A percentile compares a stretch with the other conserved stretches of the same genome.
phyloP scores from a whole-genome alignment of 2,888 invertebrate species.

The Notodonta ziczac region DNA sequence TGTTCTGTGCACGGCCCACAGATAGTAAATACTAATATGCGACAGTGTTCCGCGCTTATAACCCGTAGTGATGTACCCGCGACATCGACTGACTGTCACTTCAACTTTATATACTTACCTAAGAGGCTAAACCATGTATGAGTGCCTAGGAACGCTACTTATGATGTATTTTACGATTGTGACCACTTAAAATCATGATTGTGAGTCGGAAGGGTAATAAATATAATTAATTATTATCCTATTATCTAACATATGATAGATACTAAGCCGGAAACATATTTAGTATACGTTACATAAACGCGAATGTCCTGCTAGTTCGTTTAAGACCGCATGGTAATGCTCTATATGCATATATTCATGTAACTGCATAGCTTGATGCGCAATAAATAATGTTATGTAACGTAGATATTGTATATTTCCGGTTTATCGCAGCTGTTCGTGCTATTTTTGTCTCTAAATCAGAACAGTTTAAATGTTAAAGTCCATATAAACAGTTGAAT shows the following conservation, averaged over 20 bases:
- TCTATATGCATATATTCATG: slow-evolving; percentile 10
- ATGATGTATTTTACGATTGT: slow-evolving; percentile 76
- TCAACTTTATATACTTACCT: slow-evolving; percentile 49
- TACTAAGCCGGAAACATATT: slow-evolving; percentile 37
- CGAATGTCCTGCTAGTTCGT: neutral
- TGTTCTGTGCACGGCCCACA: slow-evolving; percentile 30
- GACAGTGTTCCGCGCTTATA: slow-evolving; percentile 47
- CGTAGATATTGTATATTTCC: slow-evolving; percentile 32
- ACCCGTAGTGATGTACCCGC: slow-evolving; percentile 57
- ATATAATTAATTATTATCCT: slow-evolving; percentile 67
- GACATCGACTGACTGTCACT: slow-evolving; percentile 62
- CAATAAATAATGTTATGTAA: neutral
- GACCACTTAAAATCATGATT: slow-evolving; percentile 80
- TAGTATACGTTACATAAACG: slow-evolving; percentile 20
- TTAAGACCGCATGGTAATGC: neutral
- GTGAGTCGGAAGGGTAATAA: slow-evolving; percentile 80
- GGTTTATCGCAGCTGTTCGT: slow-evolving; percentile 59
- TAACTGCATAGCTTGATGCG: neutral
- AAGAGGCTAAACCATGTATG: slow-evolving; percentile 73
- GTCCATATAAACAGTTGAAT: slow-evolving; percentile 65
- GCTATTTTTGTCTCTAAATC: slow-evolving; percentile 72
- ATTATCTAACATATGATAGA: slow-evolving; percentile 64
- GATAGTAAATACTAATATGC: slow-evolving; percentile 28
- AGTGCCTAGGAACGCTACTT: slow-evolving; percentile 83
- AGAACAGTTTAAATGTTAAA: slow-evolving; percentile 65